Evolutionary conservation across 2,797 vertebrate genomes (phyloP).

Genomic region (Monodelphis domestica): DNA sequence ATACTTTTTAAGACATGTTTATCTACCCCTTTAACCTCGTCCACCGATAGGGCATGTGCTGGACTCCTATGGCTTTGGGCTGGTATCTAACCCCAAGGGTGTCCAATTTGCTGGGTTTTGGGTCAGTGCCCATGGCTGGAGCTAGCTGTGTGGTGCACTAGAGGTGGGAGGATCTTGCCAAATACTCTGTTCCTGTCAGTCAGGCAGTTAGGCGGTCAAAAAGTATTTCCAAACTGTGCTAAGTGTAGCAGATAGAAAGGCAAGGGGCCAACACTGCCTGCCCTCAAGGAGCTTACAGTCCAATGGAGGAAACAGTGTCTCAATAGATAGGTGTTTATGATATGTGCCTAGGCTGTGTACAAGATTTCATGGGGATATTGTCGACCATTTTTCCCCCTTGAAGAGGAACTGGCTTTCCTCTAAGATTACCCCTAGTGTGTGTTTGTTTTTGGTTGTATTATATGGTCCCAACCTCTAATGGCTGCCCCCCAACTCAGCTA

Average conservation of each 20-base stretch:
- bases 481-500: background rate
- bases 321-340: background rate
- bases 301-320: background rate
- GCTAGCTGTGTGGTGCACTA: background rate
- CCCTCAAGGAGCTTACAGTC: background rate
- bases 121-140: background rate
- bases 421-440: background rate
- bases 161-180: slow-evolving; percentile 27
- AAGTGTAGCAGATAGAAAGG: background rate
- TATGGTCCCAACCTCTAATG: background rate
- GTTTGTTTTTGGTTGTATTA: background rate
- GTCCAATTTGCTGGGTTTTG: background rate
- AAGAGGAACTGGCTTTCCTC: background rate
- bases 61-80: slow-evolving; percentile 8
- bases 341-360: background rate
- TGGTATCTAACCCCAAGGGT: background rate
- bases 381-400: background rate
- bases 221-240: background rate
- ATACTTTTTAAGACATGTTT: background rate
- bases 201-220: background rate
- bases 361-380: background rate
- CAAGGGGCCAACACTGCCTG: background rate
- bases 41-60: background rate
- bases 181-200: slow-evolving; percentile 8
- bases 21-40: slow-evolving; percentile 21